A percentile compares a stretch with the other conserved stretches of the same genome.
Conservation (phyloP, 2,888 invertebrate species). For the Chaetoderma sp. region DNA sequence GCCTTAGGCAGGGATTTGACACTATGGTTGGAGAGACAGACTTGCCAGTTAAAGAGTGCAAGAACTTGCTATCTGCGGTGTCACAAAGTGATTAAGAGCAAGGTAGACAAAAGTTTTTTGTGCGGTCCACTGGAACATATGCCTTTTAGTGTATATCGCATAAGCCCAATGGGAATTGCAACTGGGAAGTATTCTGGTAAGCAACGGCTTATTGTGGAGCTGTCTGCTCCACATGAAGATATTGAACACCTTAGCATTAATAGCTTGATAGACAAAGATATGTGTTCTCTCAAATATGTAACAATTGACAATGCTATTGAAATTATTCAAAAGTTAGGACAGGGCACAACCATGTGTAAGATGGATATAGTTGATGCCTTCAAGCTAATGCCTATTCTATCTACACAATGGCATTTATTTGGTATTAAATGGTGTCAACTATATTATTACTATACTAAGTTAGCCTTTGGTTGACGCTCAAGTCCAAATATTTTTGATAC, state of each 20-base stretch:
- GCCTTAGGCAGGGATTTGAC: too few species aligned
- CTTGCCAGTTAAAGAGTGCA: too few species aligned
- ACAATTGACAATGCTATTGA: conserved; percentile 36
- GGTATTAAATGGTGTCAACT: conserved; percentile 15
- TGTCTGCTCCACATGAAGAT: conserved; percentile 36
- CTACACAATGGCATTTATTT: background rate
- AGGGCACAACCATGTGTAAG: conserved; percentile 23
- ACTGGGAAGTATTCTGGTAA: too few species aligned
- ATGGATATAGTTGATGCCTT: conserved; percentile 28
- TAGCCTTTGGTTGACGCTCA: conserved; percentile 18
- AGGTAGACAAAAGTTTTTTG: too few species aligned
- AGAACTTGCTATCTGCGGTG: too few species aligned
- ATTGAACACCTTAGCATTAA: conserved; percentile 28
- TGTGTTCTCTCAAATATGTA: conserved; percentile 28
- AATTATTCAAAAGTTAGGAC: conserved; percentile 17
- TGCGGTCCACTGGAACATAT: too few species aligned
- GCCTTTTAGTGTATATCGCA: too few species aligned
- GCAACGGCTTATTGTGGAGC: conserved; percentile 36
- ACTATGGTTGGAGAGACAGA: too few species aligned
- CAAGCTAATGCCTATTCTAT: conserved; percentile 6
- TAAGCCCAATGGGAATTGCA: too few species aligned
- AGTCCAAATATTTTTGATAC: conserved; percentile 20
- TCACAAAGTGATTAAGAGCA: too few species aligned
- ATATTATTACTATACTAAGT: conserved; percentile 14
- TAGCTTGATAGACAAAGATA: conserved; percentile 36